Conservation (phyloP, 2,888 invertebrate genomes). For the Cheilosia vulpina region DNA sequence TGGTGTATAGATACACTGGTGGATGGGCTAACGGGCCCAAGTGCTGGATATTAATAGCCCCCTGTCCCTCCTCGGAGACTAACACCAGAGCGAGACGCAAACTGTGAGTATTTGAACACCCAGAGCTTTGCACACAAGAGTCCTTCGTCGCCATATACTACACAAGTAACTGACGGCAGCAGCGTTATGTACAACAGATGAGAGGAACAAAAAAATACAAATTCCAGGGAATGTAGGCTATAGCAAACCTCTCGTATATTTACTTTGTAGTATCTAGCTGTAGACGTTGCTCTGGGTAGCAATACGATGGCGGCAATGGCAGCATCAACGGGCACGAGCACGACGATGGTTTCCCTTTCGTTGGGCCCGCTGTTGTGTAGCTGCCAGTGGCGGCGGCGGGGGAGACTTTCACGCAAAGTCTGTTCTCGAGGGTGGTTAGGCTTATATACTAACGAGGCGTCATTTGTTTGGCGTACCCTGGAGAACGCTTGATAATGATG, state of each 20-base stretch:
- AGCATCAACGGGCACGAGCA: conserved; percentile 3
- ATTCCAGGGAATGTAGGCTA: conserved; percentile 65
- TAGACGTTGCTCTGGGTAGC: conserved; percentile 42
- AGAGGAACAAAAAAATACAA: not conserved
- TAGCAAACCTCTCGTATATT: conserved; percentile 58
- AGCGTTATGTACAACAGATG: conserved; percentile 49
- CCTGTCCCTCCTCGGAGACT: conserved; percentile 41
- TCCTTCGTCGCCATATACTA: conserved; percentile 25
- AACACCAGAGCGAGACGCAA: conserved; percentile 66
- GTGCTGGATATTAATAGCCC: conserved; percentile 71
- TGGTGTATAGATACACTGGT: conserved; percentile 14
- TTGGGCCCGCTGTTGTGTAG: conserved; percentile 54
- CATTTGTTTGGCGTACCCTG: conserved; percentile 73
- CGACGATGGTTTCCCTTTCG: conserved; percentile 70
- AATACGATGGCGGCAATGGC: not conserved
- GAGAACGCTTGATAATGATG: conserved; percentile 71
- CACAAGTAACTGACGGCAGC: conserved; percentile 24
- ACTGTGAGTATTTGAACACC: conserved; percentile 73
- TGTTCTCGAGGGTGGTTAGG: conserved; percentile 49
- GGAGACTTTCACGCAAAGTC: conserved; percentile 56
- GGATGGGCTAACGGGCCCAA: conserved; percentile 57
- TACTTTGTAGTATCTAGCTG: conserved; percentile 61
- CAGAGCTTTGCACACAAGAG: conserved; percentile 62
- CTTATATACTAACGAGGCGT: conserved; percentile 71
- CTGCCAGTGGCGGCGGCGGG: conserved; percentile 1